Evolutionary conservation across 2,113 vertebrate species (phyloP).

Genomic region (Cottus gobio): DNA sequence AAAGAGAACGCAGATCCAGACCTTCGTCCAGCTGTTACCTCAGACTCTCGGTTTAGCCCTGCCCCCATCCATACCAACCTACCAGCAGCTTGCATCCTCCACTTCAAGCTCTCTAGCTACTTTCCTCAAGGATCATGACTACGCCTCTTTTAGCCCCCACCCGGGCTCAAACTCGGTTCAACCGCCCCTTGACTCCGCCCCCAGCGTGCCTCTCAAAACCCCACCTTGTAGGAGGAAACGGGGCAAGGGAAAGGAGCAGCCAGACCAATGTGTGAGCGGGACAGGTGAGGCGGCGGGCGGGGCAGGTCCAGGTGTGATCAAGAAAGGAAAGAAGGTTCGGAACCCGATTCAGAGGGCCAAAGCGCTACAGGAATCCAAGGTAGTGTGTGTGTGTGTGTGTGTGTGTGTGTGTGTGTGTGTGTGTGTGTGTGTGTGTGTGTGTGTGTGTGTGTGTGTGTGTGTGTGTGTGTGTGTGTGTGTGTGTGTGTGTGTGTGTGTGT

Average conservation of each 20-base stretch:
- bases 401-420: too few species aligned
- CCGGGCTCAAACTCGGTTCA: too few species aligned
- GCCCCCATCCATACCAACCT: neutral
- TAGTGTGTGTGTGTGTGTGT: too few species aligned
- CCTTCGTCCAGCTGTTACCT: neutral
- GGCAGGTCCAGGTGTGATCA: neutral
- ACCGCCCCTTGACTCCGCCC: neutral
- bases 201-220: neutral
- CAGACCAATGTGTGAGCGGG: neutral
- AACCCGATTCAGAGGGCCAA: constrained; percentile 59
- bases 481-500: too few species aligned
- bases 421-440: too few species aligned
- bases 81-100: neutral
- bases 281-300: neutral
- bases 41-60: neutral
- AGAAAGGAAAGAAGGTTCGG: constrained; percentile 51
- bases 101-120: neutral
- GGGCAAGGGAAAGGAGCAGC: neutral
- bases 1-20: neutral
- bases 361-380: constrained; percentile 52
- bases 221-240: neutral
- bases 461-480: too few species aligned
- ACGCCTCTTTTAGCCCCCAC: neutral
- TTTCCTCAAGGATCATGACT: constrained; percentile 13
- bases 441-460: too few species aligned